Conservation (phyloP, 2,888 invertebrate species). For the Drosophila nr. perissopoda region DNA sequence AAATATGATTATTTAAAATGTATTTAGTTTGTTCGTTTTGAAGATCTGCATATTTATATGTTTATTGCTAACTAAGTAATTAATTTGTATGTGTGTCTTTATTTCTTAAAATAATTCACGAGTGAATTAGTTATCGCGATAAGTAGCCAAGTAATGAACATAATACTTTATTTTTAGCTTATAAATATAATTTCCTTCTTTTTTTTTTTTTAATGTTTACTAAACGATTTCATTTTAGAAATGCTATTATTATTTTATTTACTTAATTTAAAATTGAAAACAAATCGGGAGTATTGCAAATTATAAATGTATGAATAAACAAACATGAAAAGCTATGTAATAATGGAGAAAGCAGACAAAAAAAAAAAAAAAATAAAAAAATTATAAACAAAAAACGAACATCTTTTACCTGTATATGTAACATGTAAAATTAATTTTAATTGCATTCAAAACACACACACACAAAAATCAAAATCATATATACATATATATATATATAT, state of each 20-base stretch:
- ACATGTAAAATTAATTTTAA: conserved; percentile 77
- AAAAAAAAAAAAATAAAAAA: conserved; percentile 25
- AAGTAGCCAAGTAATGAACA: conserved; percentile 73
- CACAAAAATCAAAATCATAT: conserved; percentile 48
- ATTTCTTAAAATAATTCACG: conserved; percentile 31
- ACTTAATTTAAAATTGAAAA: conserved; percentile 59
- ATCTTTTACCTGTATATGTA: conserved; percentile 77
- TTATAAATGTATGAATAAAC: conserved; percentile 55
- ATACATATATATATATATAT: conserved; percentile 22
- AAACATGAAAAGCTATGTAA: conserved; percentile 40
- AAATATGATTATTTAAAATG: conserved; percentile 33
- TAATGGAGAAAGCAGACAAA: conserved; percentile 55
- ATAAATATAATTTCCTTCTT: conserved; percentile 11
- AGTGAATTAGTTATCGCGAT: conserved; percentile 41
- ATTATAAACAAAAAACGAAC: conserved; percentile 38
- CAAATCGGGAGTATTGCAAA: conserved; percentile 78
- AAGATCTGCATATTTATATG: conserved; percentile 59
- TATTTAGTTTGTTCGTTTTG: conserved; percentile 56
- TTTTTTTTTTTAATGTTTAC: conserved; percentile 41
- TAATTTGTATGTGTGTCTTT: conserved; percentile 37
- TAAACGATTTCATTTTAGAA: conserved; percentile 74
- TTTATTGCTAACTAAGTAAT: conserved; percentile 51
- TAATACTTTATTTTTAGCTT: conserved; percentile 58
- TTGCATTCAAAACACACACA: conserved; percentile 41
- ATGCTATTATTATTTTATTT: conserved; percentile 54